These are phyloP conservation scores for Pitangus sulphuratus DNA, from an alignment of 2,797 vertebrate genomes.

Conservation along the genomic window DNA sequence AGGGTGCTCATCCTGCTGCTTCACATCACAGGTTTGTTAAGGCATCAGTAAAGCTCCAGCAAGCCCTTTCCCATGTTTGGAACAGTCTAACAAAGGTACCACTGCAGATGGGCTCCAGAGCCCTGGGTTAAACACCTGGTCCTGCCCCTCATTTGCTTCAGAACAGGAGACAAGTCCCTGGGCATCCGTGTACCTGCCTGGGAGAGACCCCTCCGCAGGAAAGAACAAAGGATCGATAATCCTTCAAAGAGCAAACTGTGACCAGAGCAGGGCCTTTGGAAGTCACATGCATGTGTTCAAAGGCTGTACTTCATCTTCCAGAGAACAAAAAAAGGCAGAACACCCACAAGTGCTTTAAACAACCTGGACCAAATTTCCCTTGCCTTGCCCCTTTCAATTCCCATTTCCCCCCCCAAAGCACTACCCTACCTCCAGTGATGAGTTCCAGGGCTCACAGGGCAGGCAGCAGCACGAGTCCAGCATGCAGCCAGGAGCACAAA, in stretches of 20 bases:
- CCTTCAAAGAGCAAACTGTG: neutral
- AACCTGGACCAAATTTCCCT: neutral
- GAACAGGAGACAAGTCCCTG: neutral
- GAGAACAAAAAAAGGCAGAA: neutral
- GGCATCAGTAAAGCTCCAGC: slow-evolving; percentile 28
- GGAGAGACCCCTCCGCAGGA: neutral
- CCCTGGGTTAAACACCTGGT: neutral
- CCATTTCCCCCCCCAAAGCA: fast-evolving
- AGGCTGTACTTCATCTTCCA: neutral
- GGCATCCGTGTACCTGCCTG: neutral
- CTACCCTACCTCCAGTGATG: neutral
- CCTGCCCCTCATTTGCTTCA: neutral
- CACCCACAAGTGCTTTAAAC: neutral
- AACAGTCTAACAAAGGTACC: neutral
- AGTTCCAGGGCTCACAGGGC: neutral
- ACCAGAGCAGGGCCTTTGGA: neutral
- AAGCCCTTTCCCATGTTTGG: neutral
- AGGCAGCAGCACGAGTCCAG: neutral
- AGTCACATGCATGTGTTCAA: neutral
- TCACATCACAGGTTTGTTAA: neutral
- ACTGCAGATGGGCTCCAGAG: neutral
- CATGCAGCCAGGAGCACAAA: neutral
- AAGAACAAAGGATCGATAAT: neutral
- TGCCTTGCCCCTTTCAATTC: neutral
- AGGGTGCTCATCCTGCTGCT: neutral